Percentiles rank a stretch among this genome's conserved stretches.
phyloP scores from a whole-genome alignment of 2,113 vertebrate species.

The Otis tarda region DNA sequence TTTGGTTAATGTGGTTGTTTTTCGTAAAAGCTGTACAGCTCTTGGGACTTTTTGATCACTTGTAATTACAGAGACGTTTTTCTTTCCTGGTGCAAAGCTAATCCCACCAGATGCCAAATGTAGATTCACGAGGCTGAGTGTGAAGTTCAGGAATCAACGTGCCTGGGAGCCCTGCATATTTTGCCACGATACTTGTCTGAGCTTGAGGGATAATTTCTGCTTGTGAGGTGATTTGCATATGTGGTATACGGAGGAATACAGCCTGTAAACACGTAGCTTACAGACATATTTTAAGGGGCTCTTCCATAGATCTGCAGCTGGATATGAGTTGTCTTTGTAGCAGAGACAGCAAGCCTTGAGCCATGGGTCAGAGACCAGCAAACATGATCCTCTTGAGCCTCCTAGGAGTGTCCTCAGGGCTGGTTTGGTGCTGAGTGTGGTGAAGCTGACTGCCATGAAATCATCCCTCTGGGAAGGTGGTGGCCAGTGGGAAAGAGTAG shows the following conservation, averaged over 20 bases:
- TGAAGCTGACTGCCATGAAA: not conserved
- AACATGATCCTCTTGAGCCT: not conserved
- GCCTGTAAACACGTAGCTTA: not conserved
- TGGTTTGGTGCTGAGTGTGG: not conserved
- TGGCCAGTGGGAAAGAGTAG: not conserved
- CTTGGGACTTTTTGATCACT: not conserved
- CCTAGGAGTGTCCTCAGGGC: not conserved
- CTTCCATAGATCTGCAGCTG: not conserved
- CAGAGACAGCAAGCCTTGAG: not conserved
- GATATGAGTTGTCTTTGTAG: rapidly evolving
- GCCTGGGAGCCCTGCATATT: not conserved
- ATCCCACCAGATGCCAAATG: not conserved
- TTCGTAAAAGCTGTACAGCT: not conserved
- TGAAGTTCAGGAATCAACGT: not conserved
- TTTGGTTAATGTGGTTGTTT: not conserved
- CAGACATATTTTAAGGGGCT: not conserved
- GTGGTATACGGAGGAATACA: not conserved
- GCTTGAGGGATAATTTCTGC: not conserved
- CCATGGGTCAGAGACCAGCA: not conserved
- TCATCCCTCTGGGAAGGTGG: not conserved
- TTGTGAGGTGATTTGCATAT: not conserved
- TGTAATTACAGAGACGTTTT: not conserved
- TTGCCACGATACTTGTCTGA: not conserved
- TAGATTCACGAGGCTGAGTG: not conserved
- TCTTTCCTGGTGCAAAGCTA: not conserved